Percentiles rank a stretch among this genome's conserved stretches.
phyloP scores from a whole-genome alignment of 2,113 vertebrate genomes.

The Mesembrinibis cayennensis region DNA sequence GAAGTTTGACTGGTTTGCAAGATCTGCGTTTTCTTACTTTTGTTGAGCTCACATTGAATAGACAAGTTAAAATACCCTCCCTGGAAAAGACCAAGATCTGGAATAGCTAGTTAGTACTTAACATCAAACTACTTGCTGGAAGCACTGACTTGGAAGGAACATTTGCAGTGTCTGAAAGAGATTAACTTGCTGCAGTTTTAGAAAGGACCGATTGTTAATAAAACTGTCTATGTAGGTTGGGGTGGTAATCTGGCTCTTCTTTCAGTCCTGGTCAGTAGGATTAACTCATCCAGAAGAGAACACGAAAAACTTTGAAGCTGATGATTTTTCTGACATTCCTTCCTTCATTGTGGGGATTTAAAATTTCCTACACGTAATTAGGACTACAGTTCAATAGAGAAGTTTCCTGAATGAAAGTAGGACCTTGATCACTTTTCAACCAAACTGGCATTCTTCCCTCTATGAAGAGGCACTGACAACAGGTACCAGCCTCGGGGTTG shows the following conservation, averaged over 20 bases:
- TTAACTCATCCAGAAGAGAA: background rate
- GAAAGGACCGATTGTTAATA: background rate
- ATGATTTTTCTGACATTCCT: background rate
- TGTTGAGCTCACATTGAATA: background rate
- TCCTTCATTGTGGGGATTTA: background rate
- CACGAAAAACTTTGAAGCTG: background rate
- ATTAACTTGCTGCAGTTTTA: background rate
- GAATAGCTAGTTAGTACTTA: background rate
- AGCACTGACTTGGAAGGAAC: background rate
- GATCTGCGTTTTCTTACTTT: background rate
- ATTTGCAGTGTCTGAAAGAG: background rate
- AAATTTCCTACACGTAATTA: background rate
- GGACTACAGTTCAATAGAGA: background rate
- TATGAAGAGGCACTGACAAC: background rate
- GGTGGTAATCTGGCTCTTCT: background rate
- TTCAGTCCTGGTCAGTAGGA: background rate
- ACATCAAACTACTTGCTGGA: background rate
- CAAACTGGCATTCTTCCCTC: background rate
- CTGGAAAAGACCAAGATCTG: background rate
- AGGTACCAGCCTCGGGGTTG: background rate
- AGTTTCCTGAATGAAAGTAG: background rate
- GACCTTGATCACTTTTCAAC: background rate
- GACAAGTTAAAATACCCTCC: background rate
- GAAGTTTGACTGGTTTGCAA: background rate
- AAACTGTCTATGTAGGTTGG: background rate